Evolutionary conservation across 1,140 invertebrate genomes (phyloP), one percentile per base, ranked within the genome.

Genomic region (Halyomorpha halys): DNA sequence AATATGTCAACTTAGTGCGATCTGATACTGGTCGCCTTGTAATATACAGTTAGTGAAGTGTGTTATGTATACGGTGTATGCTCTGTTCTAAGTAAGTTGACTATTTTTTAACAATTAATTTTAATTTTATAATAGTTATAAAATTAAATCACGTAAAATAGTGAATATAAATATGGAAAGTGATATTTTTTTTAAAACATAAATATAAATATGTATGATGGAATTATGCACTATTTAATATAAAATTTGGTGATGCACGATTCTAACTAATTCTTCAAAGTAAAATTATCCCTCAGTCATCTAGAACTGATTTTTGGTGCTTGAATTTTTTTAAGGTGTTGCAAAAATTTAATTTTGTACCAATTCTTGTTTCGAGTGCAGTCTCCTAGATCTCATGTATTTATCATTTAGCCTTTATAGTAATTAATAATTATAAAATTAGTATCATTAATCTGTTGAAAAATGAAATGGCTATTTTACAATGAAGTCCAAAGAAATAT

Each of bases 101-200:
- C n/a, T 49, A 21, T 49, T 49, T 19, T 49, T 13, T 49, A 19
- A 49, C 21, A 21, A n/a, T 19, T 49, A 49, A 16, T 49, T 49
- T 19, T 19, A 21, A 49, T 19, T 49, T 19, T 49, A 1, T 49
- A 19, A 19, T 19, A 49, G 47, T 19, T 49, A 19, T 49, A 13
- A 49, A 49, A 2, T 49, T 19, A 6, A 39, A 39, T 39, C 34
- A 39, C 34, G 27, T 56, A 56, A 25, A 19, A 19, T 53, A 53
- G 3, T 11, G 18, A 53, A 19, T 56, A 56, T 56, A 56, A 56
- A 23, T 23, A 23, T 56, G 18, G 53, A 49, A 49, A 56, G 53
- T 56, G 53, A 56, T 56, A 56, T 56, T 56, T 56, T 56, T 56
- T 56, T 56, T 27, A 56, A 49, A n/a, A 49, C n/a, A 19, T 21